Evolutionary conservation across 1,140 invertebrate species (phyloP), one percentile per base, ranked within the genome.

Genomic region (Micrasema longulum): DNA sequence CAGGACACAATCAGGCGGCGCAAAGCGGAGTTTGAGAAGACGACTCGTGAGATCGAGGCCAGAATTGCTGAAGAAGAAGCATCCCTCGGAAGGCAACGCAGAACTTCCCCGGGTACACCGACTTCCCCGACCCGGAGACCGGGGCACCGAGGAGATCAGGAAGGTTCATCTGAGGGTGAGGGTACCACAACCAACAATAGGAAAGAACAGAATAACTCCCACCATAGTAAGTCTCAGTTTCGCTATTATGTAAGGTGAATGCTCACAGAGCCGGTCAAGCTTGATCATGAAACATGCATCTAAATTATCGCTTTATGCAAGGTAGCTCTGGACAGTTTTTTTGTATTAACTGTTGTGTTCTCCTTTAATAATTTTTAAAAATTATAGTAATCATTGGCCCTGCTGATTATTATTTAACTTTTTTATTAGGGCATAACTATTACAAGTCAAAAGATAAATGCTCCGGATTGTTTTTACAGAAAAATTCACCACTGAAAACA

Each of bases 11-110:
- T 84, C 68, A 79, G 77, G 31, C 80, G 84, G 45, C 80, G 80
- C 73, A 77, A 79, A 22, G 41, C 63, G 41, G 84, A 85, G 22
- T 85, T 84, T 76, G 84, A 85, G 79, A 80, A 83, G 10, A 84
- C 83, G 12, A 77, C 83, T 63, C 81, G 83, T 12, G 84, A 85
- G 50, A 85, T 84, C 57, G 84, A 85, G 68, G 81, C 83, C 5
- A 81, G 82, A 71, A 81, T 85, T 55, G 72, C 80, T 14, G 80
- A 81, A 0, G 84, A 85, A 3, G 71, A 76, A 35, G 77, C 12
- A 18, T 69, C 22, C 38, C 74, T 20, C 73, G 79, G 77, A 77
- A n/a, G 47, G 50, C 63, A 22, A 5, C 63, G 52, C 69, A 48
- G 14, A 69, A 65, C 72, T 26, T 38, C 47, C 11, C 53, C 36